phyloP scores from a whole-genome alignment of 1,140 invertebrate genomes.

The Asobara japonica region DNA sequence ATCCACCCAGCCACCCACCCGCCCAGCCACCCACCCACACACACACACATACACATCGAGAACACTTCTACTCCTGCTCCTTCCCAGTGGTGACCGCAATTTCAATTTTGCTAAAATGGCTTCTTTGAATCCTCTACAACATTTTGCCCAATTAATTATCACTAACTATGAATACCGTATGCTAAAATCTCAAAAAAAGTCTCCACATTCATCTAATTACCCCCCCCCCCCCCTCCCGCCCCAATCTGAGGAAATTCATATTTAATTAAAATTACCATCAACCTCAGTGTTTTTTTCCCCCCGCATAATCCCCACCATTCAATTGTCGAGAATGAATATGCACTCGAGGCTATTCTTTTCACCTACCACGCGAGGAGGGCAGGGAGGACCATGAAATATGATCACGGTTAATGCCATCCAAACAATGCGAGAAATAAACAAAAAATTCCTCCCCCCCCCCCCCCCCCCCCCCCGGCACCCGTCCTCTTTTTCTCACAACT shows the following conservation, averaged over 20 bases:
- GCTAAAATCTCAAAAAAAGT: background rate
- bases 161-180: background rate
- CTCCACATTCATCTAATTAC: background rate
- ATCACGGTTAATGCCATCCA: slow-evolving; percentile 9
- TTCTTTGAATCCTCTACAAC: too few species aligned
- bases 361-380: background rate
- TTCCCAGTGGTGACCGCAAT: too few species aligned
- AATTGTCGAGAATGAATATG: slow-evolving; percentile 1
- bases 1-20: too few species aligned
- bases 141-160: background rate
- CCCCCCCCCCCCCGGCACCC: too few species aligned
- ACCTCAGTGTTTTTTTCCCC: background rate
- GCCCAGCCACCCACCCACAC: too few species aligned
- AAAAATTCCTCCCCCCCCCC: background rate
- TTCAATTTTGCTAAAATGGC: too few species aligned
- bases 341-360: slow-evolving; percentile 1
- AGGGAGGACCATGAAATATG: slow-evolving; percentile 2
- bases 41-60: too few species aligned
- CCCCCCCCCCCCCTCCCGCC: too few species aligned
- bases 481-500: background rate
- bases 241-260: background rate
- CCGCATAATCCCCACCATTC: background rate
- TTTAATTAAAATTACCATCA: slow-evolving; percentile 1
- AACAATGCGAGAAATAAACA: slow-evolving; percentile 15
- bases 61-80: too few species aligned